A percentile compares a stretch with the other conserved stretches of the same genome.
Conservation (phyloP, 2,888 invertebrate genomes). For the Pediacus dermestoides region DNA sequence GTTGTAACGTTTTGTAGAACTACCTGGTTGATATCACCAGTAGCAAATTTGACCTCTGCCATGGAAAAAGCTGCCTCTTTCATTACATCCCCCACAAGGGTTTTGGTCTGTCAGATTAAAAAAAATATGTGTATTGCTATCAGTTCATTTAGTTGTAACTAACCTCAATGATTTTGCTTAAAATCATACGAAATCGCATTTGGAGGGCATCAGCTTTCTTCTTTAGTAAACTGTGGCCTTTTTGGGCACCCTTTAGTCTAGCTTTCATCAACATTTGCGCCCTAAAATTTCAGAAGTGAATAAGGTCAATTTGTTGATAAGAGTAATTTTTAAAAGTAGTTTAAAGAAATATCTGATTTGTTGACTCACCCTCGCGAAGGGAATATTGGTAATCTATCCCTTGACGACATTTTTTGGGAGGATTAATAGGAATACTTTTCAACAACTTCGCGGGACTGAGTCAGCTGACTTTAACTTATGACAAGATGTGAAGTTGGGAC, state of each 20-base stretch:
- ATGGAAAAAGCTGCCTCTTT: conserved; percentile 98
- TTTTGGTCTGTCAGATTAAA: conserved; percentile 82
- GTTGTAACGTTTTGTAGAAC: conserved; percentile 98
- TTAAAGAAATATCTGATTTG: too few species aligned
- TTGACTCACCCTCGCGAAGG: conserved; percentile 89
- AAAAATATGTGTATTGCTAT: neutral
- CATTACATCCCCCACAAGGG: conserved; percentile 98
- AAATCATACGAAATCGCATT: conserved; percentile 94
- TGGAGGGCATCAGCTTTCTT: conserved; percentile 99
- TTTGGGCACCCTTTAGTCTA: conserved; percentile 94
- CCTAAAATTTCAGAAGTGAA: conserved; percentile 54
- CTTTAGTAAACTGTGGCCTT: conserved; percentile 97
- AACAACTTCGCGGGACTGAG: conserved; percentile 18
- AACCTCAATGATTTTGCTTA: conserved; percentile 98
- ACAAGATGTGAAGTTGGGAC: too few species aligned
- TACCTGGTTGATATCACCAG: conserved; percentile 97
- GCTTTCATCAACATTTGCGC: conserved; percentile 98
- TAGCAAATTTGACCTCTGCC: conserved; percentile 93
- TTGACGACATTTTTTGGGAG: conserved; percentile 66
- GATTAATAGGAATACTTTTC: conserved; percentile 14
- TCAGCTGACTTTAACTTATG: too few species aligned
- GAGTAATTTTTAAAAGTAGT: conserved; percentile 6
- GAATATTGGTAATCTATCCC: conserved; percentile 85
- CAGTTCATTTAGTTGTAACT: conserved; percentile 24
- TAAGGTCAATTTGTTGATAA: conserved; percentile 9